phyloP scores from a whole-genome alignment of 2,888 invertebrate species.

The Gasteruption jaculator region DNA sequence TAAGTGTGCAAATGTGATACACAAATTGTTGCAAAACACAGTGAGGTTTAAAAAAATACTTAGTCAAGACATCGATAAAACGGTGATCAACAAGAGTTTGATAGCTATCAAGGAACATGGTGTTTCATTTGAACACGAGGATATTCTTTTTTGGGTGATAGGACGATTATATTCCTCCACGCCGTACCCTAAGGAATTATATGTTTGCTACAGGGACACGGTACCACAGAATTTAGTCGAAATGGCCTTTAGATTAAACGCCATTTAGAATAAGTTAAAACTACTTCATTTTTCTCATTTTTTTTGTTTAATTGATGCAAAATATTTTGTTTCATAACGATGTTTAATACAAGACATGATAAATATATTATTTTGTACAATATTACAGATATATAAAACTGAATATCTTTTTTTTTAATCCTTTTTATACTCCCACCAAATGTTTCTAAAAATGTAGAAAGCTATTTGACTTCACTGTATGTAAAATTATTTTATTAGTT shows the following conservation, averaged over 20 bases:
- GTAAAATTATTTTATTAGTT: no score
- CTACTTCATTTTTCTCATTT: no score
- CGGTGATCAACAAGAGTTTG: conserved; percentile 66
- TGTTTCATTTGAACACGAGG: conserved; percentile 66
- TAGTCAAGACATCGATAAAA: conserved; percentile 53
- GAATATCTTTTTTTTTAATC: no score
- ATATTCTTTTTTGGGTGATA: conserved; percentile 72
- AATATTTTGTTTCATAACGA: no score
- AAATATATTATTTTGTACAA: no score
- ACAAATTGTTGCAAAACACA: conserved; percentile 68
- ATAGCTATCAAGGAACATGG: conserved; percentile 83
- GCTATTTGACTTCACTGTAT: no score
- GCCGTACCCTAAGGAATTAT: conserved; percentile 75
- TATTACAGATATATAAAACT: no score
- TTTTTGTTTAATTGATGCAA: no score
- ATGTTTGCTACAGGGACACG: conserved; percentile 81
- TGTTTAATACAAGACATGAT: no score
- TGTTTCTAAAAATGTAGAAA: no score
- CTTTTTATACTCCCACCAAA: no score
- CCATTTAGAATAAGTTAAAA: no score
- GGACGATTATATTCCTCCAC: conserved; percentile 73
- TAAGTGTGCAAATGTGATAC: conserved; percentile 67
- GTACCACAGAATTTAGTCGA: conserved; percentile 86
- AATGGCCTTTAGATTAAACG: conserved; percentile 74
- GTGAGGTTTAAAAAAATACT: conserved; percentile 60